Evolutionary conservation across 2,113 vertebrate genomes (phyloP), one percentile per base, ranked within the genome.

Genomic region (Oreamnos americanus): DNA sequence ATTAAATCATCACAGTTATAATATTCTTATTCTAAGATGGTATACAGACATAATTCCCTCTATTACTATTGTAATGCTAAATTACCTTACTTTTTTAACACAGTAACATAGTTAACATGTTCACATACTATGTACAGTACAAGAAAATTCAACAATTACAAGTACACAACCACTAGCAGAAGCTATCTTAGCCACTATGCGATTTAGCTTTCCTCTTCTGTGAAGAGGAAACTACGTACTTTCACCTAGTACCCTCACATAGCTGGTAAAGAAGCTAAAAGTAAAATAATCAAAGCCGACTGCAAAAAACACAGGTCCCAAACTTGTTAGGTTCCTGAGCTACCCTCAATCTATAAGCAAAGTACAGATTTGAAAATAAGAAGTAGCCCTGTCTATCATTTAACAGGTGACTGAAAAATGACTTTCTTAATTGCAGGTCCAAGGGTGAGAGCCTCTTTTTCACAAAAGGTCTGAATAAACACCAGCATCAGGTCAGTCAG

Each of bases 351-450:
- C 86, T 60, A 90, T 86, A 25, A 62, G 60, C 45, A 89, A 93
- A 95, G 82, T 74, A 82, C 13, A 83, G 60, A 90, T 78, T 28
- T 91, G 51, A 86, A 94, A 96, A 93, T 21, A 91, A 94, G 36
- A 47, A 92, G 53, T 36, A 88, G 62, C 51, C 67, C 43, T 83
- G 76, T 47, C 85, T 79, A 86, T 39, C 86, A 74, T 26, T 94
- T 91, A 95, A 97, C 25, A 85, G 30, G 60, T 93, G 67, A 84
- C 94, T 93, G 51, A 94, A 92, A 96, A 81, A 76, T 49, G 62
- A 90, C 90, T 96, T 92, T 97, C 55, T 93, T 91, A 86, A 96
- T 83, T 91, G 96, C n/a, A 92, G 93, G 81, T 92, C 82, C 62
- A 93, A 96, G 92, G 58, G 88, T 91, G 39, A 97, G 49, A 94